These are phyloP conservation scores for Ctena decussata DNA, from an alignment of 2,888 invertebrate species.

Conservation along the genomic window DNA sequence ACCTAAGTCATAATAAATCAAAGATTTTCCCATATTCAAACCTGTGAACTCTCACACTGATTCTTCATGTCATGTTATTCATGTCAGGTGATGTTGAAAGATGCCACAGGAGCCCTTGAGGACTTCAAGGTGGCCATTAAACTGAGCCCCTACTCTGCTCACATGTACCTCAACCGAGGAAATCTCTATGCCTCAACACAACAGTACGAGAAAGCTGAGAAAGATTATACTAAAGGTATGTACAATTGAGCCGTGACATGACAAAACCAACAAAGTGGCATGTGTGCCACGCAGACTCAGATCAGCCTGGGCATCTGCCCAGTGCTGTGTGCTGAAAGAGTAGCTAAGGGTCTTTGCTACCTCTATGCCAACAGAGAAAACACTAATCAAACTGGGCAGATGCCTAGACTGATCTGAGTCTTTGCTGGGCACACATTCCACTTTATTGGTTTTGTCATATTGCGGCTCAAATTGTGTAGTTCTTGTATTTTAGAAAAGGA, in stretches of 20 bases:
- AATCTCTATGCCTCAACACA: constrained; percentile 85
- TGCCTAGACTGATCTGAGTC: neutral
- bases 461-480: too few species aligned
- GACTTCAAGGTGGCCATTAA: constrained; percentile 84
- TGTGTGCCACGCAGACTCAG: neutral
- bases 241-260: neutral
- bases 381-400: neutral
- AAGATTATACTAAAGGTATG: constrained; percentile 84
- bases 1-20: too few species aligned
- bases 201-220: constrained; percentile 83
- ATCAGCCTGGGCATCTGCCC: neutral
- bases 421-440: neutral
- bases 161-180: constrained; percentile 86
- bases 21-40: too few species aligned
- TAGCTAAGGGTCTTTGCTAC: neutral
- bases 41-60: too few species aligned
- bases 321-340: too few species aligned
- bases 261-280: neutral
- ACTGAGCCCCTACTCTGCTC: constrained; percentile 85
- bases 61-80: too few species aligned
- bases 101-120: constrained; percentile 83
- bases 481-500: too few species aligned
- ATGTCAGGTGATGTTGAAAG: constrained; percentile 83
- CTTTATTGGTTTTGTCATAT: too few species aligned
- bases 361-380: neutral